Percentiles rank a stretch among this genome's conserved stretches.
Conservation (phyloP, 2,113 vertebrate genomes). For the Paramisgurnus dabryanus region DNA sequence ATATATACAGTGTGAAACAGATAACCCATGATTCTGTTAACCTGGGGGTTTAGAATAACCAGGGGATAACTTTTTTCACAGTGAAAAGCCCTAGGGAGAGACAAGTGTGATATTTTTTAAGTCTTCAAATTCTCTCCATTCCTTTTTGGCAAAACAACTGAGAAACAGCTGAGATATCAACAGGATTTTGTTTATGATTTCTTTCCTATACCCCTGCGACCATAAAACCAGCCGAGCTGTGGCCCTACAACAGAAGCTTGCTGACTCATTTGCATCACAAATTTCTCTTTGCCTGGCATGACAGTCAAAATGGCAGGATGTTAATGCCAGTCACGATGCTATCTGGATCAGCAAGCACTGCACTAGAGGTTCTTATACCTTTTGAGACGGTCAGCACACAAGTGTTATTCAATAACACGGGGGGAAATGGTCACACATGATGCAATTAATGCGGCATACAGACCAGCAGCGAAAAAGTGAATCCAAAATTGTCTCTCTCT, state of each 20-base stretch:
- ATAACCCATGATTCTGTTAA: too few relatives aligned
- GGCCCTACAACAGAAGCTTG: neutral
- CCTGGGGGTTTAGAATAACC: too few relatives aligned
- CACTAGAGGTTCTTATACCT: slow-evolving; percentile 23
- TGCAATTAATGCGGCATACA: neutral
- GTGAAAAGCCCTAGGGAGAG: too few relatives aligned
- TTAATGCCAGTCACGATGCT: slow-evolving; percentile 34
- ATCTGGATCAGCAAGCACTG: slow-evolving; percentile 8
- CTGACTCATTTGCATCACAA: slow-evolving; percentile 33
- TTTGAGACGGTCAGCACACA: slow-evolving; percentile 19
- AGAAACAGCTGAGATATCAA: too few relatives aligned
- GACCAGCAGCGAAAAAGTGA: neutral
- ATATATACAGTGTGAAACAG: too few relatives aligned
- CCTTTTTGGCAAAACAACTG: too few relatives aligned
- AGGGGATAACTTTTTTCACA: too few relatives aligned
- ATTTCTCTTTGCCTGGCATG: slow-evolving; percentile 55
- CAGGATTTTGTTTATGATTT: too few relatives aligned
- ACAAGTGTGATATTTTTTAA: too few relatives aligned
- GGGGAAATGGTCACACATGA: slow-evolving; percentile 6
- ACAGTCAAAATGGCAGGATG: slow-evolving; percentile 29
- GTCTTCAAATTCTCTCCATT: too few relatives aligned
- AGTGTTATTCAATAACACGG: slow-evolving; percentile 26
- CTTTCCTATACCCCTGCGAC: neutral
- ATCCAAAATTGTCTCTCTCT: neutral
- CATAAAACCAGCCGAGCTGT: neutral